Percentiles rank a stretch among this genome's conserved stretches.
Conservation (phyloP, 2,888 invertebrate genomes). For the Drosophila yooni region DNA sequence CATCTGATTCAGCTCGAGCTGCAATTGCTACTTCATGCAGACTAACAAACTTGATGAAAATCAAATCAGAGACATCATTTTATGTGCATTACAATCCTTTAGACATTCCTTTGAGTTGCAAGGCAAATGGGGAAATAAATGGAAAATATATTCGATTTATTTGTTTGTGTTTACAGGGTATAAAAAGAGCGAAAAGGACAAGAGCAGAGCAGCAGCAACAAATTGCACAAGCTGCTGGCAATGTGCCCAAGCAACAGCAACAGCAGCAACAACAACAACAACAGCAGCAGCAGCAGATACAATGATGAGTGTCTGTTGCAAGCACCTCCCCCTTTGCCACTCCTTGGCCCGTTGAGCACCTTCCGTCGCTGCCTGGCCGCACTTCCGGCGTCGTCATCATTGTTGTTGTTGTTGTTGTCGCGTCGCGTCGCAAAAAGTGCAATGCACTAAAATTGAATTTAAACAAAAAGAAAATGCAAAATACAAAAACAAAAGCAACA, state of each 20-base stretch:
- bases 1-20: not conserved
- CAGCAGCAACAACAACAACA: conserved; percentile 15
- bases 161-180: conserved; percentile 7
- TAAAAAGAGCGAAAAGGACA: not conserved
- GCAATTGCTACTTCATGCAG: not conserved
- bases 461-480: conserved; percentile 63
- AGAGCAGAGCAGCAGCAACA: conserved; percentile 31
- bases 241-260: conserved; percentile 51
- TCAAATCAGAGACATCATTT: not conserved
- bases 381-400: conserved; percentile 67
- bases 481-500: conserved; percentile 32
- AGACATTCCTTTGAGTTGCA: not conserved
- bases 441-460: conserved; percentile 79
- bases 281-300: conserved; percentile 20
- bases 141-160: not conserved
- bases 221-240: conserved; percentile 58
- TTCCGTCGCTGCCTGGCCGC: conserved; percentile 52
- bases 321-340: conserved; percentile 30
- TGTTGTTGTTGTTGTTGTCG: conserved; percentile 15
- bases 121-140: not conserved
- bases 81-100: not conserved
- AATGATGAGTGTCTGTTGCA: conserved; percentile 42
- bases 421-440: conserved; percentile 69
- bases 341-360: conserved; percentile 16
- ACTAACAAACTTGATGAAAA: not conserved